These are phyloP conservation scores for Xestoiulus laeticollis DNA, from an alignment of 2,888 invertebrate species.

Conservation along the genomic window DNA sequence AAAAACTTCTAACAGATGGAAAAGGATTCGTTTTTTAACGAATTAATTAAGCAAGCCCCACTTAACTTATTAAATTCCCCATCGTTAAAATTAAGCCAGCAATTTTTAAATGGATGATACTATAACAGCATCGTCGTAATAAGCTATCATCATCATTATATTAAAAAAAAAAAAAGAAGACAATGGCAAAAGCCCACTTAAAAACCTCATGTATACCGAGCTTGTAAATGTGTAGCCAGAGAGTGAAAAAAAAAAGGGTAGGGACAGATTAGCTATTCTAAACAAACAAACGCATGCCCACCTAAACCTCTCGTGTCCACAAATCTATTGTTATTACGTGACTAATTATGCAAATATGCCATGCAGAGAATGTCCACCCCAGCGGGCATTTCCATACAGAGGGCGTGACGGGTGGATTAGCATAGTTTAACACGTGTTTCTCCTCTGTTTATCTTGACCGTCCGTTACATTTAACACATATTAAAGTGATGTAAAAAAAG, in stretches of 20 bases:
- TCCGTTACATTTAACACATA: slow-evolving; percentile 18
- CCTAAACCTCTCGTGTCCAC: slow-evolving; percentile 21
- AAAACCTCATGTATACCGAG: neutral
- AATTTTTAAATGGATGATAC: neutral
- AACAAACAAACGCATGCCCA: neutral
- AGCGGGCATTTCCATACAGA: slow-evolving; percentile 2
- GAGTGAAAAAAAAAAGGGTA: neutral
- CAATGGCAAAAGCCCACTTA: slow-evolving; percentile 27
- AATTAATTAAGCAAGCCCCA: neutral
- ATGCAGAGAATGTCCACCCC: slow-evolving; percentile 1
- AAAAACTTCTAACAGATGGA: neutral
- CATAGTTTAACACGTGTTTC: slow-evolving; percentile 6
- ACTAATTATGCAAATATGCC: slow-evolving; percentile 37
- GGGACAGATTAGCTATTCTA: slow-evolving; percentile 2
- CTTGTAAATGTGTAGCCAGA: neutral
- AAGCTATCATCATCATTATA: neutral
- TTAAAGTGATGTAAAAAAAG: slow-evolving; percentile 16
- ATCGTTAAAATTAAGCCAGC: neutral
- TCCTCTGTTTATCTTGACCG: slow-evolving; percentile 16
- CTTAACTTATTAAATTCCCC: slow-evolving; percentile 10
- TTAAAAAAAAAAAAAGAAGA: neutral
- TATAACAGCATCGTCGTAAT: neutral
- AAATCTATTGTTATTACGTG: slow-evolving; percentile 22
- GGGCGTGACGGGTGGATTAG: slow-evolving; percentile 2
- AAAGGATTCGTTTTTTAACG: neutral